A percentile compares a stretch with the other conserved stretches of the same genome.
Conservation (phyloP, 2,888 invertebrate genomes). For the Coelinius sp. region DNA sequence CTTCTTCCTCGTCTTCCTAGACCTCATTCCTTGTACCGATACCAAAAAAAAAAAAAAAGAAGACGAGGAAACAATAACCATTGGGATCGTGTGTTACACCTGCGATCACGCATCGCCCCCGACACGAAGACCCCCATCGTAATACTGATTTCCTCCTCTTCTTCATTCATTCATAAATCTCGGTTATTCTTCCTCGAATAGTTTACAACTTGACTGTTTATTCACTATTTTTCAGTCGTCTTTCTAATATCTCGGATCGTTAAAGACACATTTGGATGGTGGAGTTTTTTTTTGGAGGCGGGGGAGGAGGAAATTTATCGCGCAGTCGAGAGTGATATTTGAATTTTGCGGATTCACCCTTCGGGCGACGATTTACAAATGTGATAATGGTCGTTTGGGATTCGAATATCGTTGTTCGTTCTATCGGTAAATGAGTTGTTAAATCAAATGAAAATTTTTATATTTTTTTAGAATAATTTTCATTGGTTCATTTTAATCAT, state of each 20-base stretch:
- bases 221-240: neutral
- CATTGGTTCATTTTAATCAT: too few relatives aligned
- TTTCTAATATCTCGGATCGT: neutral
- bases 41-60: neutral
- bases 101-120: slow-evolving; percentile 27
- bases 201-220: neutral
- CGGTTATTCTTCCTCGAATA: neutral
- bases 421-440: neutral
- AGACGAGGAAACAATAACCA: neutral
- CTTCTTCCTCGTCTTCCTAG: slow-evolving; percentile 39
- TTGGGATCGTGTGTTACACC: slow-evolving; percentile 16
- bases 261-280: neutral
- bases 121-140: neutral
- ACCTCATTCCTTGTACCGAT: slow-evolving; percentile 27
- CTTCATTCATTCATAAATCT: slow-evolving; percentile 17
- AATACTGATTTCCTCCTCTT: slow-evolving; percentile 2
- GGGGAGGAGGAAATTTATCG: neutral
- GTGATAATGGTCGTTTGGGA: slow-evolving; percentile 9
- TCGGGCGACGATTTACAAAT: slow-evolving; percentile 23
- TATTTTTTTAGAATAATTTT: too few relatives aligned
- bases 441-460: neutral
- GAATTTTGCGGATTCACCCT: neutral
- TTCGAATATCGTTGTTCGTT: neutral
- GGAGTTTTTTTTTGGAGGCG: neutral
- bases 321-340: slow-evolving; percentile 5